Base-by-base conservation (phyloP, 2,888 invertebrate species). In the Hydropsyche betteni region DNA sequence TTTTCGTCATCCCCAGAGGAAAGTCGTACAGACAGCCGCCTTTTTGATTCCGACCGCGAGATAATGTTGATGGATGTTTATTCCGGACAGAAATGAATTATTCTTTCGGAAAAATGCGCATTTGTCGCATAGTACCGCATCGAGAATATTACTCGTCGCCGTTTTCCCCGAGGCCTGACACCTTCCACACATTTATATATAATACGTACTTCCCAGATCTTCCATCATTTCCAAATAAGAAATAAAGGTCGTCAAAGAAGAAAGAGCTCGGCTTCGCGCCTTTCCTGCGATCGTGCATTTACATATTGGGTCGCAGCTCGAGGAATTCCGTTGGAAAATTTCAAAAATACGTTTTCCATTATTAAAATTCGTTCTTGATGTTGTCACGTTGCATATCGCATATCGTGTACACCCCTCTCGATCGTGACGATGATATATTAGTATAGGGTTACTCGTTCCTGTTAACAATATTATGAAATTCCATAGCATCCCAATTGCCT, bases 11-110 rank as follows among this genome's bases (percentile, higher is more conserved):
- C 16, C 44, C 58, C 16, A 5, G 7, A 72, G 58, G 55, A 50
- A 24, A 34, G 52, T 72, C 58, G 44, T 58, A 51, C 51, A 52
- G 70, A 69, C 34, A 34, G 12, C n/a, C 55, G 76, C 51, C 76
- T 76, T 76, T 64, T 75, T 75, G 78, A 78, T 78, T 74, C 68
- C 36, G 55, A 68, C 64, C 70, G 51, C 44, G 55, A 75, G 78
- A 78, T 78, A 78, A 78, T 78, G 75, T 75, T 78, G 76, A 78
- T 78, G 76, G 76, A 78, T 78, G 75, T 70, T 72, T 72, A 72
- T 50, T 72, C 55, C 38, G 44, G 70, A 71, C 74, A 72, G 72
- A 72, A 72, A 72, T 72, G 72, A 72, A 72, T 72, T 72, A 72
- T 72, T 72, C 72, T 55, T 55, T 14, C 44, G 33, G 58, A 72